Evolutionary conservation across 2,797 vertebrate genomes (phyloP).

Genomic region (Rhyacichthys aspro): DNA sequence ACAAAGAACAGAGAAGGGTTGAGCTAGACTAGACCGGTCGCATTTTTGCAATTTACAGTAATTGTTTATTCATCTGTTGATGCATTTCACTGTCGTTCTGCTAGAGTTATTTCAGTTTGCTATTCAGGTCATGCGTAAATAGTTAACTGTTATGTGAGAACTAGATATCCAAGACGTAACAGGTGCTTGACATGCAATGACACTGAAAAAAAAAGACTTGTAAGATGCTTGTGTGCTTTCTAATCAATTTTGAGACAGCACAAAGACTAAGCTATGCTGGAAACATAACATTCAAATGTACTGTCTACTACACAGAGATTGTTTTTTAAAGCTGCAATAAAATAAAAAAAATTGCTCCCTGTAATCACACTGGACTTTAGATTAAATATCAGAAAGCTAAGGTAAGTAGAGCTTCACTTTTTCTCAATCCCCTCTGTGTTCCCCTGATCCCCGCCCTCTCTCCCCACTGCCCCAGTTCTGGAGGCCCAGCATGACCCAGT

Average conservation of each 20-base stretch:
- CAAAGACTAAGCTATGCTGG: not conserved
- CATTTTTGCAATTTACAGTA: not conserved
- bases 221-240: slow-evolving; percentile 2
- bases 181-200: slow-evolving; percentile 49
- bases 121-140: slow-evolving; percentile 68
- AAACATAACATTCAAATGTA: too few relatives aligned
- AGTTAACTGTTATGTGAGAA: slow-evolving; percentile 58
- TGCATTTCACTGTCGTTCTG: slow-evolving; percentile 7
- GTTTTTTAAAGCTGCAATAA: not conserved
- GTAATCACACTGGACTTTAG: slow-evolving; percentile 28
- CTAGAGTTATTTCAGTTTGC: slow-evolving; percentile 49
- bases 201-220: slow-evolving; percentile 6
- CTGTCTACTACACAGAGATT: not conserved
- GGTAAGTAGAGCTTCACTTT: slow-evolving; percentile 45
- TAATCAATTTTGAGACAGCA: slow-evolving; percentile 1
- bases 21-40: not conserved
- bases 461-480: slow-evolving; percentile 77
- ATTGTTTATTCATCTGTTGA: slow-evolving; percentile 3
- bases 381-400: slow-evolving; percentile 29
- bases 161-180: slow-evolving; percentile 39
- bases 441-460: slow-evolving; percentile 40
- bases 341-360: not conserved
- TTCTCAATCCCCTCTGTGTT: slow-evolving; percentile 53
- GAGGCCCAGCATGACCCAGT: slow-evolving; percentile 77
- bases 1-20: not conserved